These are phyloP conservation scores for Salticus scenicus DNA, from an alignment of 2,888 invertebrate species.

Conservation along the genomic window DNA sequence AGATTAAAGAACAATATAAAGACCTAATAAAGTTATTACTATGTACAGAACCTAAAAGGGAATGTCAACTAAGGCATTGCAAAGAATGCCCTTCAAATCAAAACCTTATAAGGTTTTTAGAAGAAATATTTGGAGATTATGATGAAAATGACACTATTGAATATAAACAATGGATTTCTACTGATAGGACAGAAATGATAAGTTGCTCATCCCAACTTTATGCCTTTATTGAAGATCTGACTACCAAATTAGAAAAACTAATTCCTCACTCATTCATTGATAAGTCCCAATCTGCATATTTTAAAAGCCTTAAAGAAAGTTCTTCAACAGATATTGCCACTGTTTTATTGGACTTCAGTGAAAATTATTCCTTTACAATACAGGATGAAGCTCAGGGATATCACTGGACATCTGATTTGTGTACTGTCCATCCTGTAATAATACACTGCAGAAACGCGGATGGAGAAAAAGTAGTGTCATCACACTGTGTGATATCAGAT, in stretches of 20 bases:
- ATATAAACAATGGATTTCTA: conserved; percentile 14
- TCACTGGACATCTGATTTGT: conserved; percentile 1
- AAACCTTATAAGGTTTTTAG: neutral
- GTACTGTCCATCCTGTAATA: neutral
- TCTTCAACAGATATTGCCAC: neutral
- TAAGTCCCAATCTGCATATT: conserved; percentile 18
- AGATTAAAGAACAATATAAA: neutral
- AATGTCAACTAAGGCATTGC: neutral
- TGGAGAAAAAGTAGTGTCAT: neutral
- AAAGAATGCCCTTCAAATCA: neutral
- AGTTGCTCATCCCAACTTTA: neutral
- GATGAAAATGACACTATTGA: neutral
- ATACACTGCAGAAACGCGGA: neutral
- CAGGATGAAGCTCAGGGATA: conserved; percentile 15
- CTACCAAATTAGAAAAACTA: conserved; percentile 9
- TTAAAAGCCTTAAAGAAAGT: conserved; percentile 3
- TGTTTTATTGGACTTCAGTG: conserved; percentile 7
- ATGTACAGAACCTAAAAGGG: neutral
- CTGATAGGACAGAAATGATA: neutral
- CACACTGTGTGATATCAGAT: neutral
- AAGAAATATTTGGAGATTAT: conserved; percentile 5
- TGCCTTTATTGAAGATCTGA: too few species aligned
- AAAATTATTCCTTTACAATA: conserved; percentile 4
- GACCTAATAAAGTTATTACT: neutral
- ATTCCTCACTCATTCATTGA: neutral